Evolutionary conservation across 2,113 vertebrate species (phyloP), one percentile per base, ranked within the genome.

Genomic region (Sorex fumeus): DNA sequence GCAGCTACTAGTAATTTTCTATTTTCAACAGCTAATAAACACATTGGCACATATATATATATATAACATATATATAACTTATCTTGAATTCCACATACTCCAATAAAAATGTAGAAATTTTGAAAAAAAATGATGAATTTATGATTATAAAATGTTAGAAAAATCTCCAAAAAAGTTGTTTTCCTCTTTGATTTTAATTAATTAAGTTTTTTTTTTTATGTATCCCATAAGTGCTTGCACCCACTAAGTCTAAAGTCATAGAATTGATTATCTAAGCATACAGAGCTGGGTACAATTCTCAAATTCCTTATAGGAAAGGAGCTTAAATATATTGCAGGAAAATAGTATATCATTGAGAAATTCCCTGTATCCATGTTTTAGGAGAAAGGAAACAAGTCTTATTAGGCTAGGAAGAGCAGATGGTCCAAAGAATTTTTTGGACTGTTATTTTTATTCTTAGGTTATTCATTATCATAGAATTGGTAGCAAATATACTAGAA

Each of bases 401-500:
- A 43, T 13, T 81, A 92, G 77, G 57, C 76, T 60, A 81, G 57
- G 18, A 27, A 36, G 11, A 93, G 8, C 94, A 95, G 89, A 95
- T 89, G 84, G 87, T 53, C n/a, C n/a, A 27, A 78, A 72, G 32
- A 87, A 70, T 88, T 19, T 70, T 84, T 74, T 84, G 76, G 76
- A 84, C 6, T 36, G 27, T 89, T 81, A 74, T 78, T 95, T 96
- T 92, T 92, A 43, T 79, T 84, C 34, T 74, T 25, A 92, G 64
- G n/a, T 77, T 78, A 87, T 43, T 53, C 30, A 18, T 76, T 89
- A 25, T 53, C 84, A 89, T 21, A 43, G 25, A 66, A 87, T 23
- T 87, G 40, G 47, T 66, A 92, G 78, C 27, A 77, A 92, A 87
- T 66, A 66, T 82, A 71, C 40, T 66, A 0, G 18, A 93, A 34